Conservation (phyloP, 2,113 vertebrate species). For the Pituophis catenifer region DNA sequence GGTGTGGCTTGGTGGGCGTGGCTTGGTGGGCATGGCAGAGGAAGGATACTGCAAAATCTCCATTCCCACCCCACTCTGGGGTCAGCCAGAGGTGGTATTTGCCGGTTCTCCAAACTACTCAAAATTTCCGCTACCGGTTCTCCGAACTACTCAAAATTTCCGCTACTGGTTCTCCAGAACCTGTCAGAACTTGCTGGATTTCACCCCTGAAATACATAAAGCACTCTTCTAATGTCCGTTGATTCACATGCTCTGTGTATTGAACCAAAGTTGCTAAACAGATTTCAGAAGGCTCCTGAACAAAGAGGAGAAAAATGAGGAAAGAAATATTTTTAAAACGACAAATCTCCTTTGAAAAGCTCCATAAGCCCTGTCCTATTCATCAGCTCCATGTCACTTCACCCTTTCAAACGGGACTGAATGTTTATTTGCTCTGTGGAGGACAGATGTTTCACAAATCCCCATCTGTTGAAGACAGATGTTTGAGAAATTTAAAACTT, state of each 20-base stretch:
- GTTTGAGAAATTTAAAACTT: background rate
- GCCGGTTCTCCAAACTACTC: too few relatives aligned
- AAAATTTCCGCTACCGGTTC: too few relatives aligned
- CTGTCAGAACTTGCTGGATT: too few relatives aligned
- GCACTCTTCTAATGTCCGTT: background rate
- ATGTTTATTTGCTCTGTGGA: background rate
- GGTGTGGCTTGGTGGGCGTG: too few relatives aligned
- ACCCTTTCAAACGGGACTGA: background rate
- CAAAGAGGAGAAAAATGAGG: background rate
- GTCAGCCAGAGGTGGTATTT: too few relatives aligned
- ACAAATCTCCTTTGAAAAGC: background rate
- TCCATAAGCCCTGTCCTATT: background rate
- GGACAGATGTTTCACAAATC: background rate
- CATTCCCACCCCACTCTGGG: too few relatives aligned
- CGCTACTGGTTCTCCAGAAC: too few relatives aligned
- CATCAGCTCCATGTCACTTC: background rate
- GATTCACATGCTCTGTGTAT: background rate
- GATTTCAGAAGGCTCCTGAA: background rate
- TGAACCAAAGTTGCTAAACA: background rate
- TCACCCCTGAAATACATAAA: background rate
- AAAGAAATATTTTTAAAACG: background rate
- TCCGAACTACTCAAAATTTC: too few relatives aligned
- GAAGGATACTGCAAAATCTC: too few relatives aligned
- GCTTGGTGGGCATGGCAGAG: too few relatives aligned
- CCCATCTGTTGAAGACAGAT: background rate